phyloP scores from a whole-genome alignment of 2,888 invertebrate species.

The Lordiphosa fenestrarum region DNA sequence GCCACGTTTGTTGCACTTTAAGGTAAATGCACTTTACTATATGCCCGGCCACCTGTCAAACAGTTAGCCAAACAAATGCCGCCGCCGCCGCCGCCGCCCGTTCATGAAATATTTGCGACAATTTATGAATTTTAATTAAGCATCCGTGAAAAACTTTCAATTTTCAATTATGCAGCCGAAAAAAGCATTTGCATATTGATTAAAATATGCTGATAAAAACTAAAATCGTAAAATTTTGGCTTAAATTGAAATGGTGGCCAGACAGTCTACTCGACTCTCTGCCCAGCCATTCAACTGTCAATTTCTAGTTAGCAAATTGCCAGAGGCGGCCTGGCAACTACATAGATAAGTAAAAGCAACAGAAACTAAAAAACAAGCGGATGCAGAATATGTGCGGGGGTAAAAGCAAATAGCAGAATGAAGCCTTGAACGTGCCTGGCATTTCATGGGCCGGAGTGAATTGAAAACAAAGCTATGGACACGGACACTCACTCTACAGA shows the following conservation, averaged over 20 bases:
- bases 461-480: slow-evolving; percentile 40
- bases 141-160: slow-evolving; percentile 46
- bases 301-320: slow-evolving; percentile 53
- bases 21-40: slow-evolving; percentile 73
- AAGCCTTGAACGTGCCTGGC: slow-evolving; percentile 38
- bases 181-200: slow-evolving; percentile 60
- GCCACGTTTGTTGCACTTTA: slow-evolving; percentile 51
- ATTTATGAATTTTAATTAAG: slow-evolving; percentile 69
- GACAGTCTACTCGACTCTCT: neutral
- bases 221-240: slow-evolving; percentile 23
- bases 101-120: slow-evolving; percentile 54
- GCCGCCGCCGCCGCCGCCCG: slow-evolving; percentile 23
- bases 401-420: slow-evolving; percentile 9
- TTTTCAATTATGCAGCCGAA: slow-evolving; percentile 22
- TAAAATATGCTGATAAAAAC: slow-evolving; percentile 27
- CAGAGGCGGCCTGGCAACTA: slow-evolving; percentile 23
- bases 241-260: slow-evolving; percentile 14
- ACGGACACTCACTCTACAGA: slow-evolving; percentile 1
- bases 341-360: slow-evolving; percentile 6
- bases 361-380: slow-evolving; percentile 10
- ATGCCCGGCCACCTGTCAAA: slow-evolving; percentile 26
- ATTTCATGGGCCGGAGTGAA: slow-evolving; percentile 48
- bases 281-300: slow-evolving; percentile 58
- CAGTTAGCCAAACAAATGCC: slow-evolving; percentile 36
- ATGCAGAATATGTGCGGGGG: slow-evolving; percentile 5